A percentile compares a stretch with the other conserved stretches of the same genome.
Evolutionary conservation across 2,113 vertebrate genomes (phyloP).

Genomic region (Saccopteryx bilineata): DNA sequence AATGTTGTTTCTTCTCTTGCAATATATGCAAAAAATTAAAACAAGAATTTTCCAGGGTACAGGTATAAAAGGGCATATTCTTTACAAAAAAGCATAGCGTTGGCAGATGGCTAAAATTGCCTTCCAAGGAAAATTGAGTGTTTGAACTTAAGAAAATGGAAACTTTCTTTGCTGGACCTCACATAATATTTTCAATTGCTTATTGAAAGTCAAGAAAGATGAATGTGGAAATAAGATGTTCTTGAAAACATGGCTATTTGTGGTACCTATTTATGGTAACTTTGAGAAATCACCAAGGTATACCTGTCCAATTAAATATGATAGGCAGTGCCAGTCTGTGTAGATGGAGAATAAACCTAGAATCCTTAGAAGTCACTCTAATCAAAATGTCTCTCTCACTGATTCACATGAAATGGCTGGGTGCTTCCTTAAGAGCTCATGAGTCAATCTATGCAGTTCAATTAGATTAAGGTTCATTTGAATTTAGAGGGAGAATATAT

Average conservation of each 20-base stretch:
- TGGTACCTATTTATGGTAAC: background rate
- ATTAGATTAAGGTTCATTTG: background rate
- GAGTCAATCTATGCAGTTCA: background rate
- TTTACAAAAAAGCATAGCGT: conserved; percentile 72
- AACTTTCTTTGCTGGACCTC: conserved; percentile 68
- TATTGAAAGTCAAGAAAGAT: conserved; percentile 65
- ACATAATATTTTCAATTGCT: conserved; percentile 69
- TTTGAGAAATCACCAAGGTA: conserved; percentile 68
- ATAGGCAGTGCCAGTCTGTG: background rate
- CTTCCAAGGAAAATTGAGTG: conserved; percentile 54
- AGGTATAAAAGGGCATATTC: conserved; percentile 71
- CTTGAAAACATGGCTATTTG: conserved; percentile 61
- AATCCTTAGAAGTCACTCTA: background rate
- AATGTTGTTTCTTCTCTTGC: conserved; percentile 73
- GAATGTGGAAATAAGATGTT: conserved; percentile 77
- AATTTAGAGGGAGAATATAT: background rate
- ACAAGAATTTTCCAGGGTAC: conserved; percentile 63
- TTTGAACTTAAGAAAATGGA: conserved; percentile 61
- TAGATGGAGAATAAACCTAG: background rate
- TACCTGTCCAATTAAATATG: conserved; percentile 44
- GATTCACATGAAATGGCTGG: background rate
- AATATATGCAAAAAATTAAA: conserved; percentile 68
- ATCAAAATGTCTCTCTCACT: background rate
- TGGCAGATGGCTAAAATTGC: conserved; percentile 59
- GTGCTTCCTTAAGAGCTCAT: background rate